Conservation (phyloP, 2,797 vertebrate species). For the Perodicticus potto region DNA sequence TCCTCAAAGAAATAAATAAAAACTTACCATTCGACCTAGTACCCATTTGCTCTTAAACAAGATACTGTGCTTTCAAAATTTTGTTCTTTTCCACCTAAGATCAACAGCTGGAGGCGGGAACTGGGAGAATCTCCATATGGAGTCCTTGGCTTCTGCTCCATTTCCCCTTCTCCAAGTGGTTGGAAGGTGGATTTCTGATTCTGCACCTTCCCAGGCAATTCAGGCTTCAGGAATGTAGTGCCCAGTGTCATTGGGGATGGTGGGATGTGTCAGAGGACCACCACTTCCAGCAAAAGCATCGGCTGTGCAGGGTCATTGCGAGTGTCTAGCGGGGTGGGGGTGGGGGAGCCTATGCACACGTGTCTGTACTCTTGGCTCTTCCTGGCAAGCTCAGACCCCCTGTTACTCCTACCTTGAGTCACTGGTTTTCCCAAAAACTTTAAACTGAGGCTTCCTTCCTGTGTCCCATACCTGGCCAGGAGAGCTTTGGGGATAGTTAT, state of each 20-base stretch:
- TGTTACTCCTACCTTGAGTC: background rate
- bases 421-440: background rate
- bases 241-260: background rate
- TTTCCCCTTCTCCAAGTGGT: background rate
- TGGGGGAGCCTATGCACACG: rapidly evolving
- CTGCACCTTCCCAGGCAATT: background rate
- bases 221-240: background rate
- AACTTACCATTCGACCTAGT: background rate
- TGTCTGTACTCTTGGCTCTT: background rate
- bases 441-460: background rate
- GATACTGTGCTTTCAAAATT: background rate
- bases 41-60: slow-evolving; percentile 11
- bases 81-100: background rate
- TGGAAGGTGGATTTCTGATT: background rate
- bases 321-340: rapidly evolving
- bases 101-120: background rate
- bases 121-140: background rate
- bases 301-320: background rate
- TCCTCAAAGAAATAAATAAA: background rate
- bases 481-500: background rate
- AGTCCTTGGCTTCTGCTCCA: background rate
- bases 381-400: background rate
- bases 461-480: background rate
- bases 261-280: background rate
- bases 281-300: background rate